These are phyloP conservation scores for Agriopis marginaria DNA, from an alignment of 2,888 invertebrate genomes.

Conservation along the genomic window DNA sequence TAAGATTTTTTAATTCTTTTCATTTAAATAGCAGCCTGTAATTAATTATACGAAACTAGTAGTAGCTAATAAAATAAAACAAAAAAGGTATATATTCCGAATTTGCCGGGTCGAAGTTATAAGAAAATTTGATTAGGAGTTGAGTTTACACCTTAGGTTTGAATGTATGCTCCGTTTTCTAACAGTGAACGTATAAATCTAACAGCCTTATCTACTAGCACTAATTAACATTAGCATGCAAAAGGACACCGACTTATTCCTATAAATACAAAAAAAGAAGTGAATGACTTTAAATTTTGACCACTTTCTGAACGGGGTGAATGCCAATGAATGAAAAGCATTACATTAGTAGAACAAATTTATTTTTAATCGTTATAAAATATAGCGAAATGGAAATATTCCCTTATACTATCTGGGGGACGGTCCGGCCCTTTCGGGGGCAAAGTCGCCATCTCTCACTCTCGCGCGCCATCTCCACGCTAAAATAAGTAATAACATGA, in stretches of 20 bases:
- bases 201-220: conserved; percentile 40
- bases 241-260: conserved; percentile 69
- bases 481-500: conserved; percentile 76
- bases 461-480: conserved; percentile 76
- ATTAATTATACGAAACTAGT: too few relatives aligned
- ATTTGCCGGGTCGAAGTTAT: not conserved
- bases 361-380: conserved; percentile 71
- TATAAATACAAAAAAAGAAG: conserved; percentile 74
- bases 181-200: conserved; percentile 30
- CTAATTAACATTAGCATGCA: conserved; percentile 75
- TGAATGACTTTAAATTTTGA: conserved; percentile 79
- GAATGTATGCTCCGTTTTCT: conserved; percentile 18
- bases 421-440: conserved; percentile 77
- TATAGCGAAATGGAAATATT: conserved; percentile 64
- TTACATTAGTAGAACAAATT: conserved; percentile 72
- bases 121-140: too few relatives aligned
- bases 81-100: too few relatives aligned
- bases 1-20: too few relatives aligned
- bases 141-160: too few relatives aligned
- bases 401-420: conserved; percentile 83
- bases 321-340: conserved; percentile 84
- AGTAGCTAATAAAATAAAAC: too few relatives aligned
- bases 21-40: too few relatives aligned
- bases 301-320: conserved; percentile 58
- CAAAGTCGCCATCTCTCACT: conserved; percentile 83